Evolutionary conservation across 2,797 vertebrate species (phyloP), one percentile per base, ranked within the genome.

Genomic region (Catharus ustulatus): DNA sequence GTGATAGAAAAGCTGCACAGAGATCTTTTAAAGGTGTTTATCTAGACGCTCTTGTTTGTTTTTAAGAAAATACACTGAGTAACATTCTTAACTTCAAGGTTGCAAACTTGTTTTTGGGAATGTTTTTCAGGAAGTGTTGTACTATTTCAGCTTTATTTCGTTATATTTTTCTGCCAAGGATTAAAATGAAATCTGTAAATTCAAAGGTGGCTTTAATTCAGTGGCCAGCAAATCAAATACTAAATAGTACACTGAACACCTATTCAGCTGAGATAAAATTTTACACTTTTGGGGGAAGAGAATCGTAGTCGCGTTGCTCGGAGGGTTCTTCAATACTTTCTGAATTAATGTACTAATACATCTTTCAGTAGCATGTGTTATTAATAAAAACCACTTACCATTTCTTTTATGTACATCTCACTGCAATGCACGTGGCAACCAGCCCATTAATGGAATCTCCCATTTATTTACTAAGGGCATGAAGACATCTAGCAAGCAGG

Each of bases 401-500:
- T 58, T 30, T 94, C 17, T 93, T 94, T 73, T 72, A 49, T 86
- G 40, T 80, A 11, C 76, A 78, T 90, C 75, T 88, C 79, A 10
- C 51, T 66, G 5, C 63, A 68, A 9, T 29, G 66, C 69, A 16
- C 9, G 1, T 40, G 13, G 75, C 58, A 55, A 82, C 17, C 68
- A 66, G 77, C 26, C 86, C 55, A 24, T 82, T 97, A 94, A 95
- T 74, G 73, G 38, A 59, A 74, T 84, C 57, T 93, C 75, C 82
- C 23, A 17, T 94, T 87, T 84, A 8, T 97, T 97, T 90, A 93
- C 94, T 74, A 87, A 99, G 99, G 98, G 97, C 97, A 96, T 98
- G 96, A 99, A 99, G 97, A 98, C 98, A 72, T 95, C 98, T 95
- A 98, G 98, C 98, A 99, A 99, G 98, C 98, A 99, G 97, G 99